Conservation (phyloP, 64 coral and sea anemone species). For the Porites lutea region DNA sequence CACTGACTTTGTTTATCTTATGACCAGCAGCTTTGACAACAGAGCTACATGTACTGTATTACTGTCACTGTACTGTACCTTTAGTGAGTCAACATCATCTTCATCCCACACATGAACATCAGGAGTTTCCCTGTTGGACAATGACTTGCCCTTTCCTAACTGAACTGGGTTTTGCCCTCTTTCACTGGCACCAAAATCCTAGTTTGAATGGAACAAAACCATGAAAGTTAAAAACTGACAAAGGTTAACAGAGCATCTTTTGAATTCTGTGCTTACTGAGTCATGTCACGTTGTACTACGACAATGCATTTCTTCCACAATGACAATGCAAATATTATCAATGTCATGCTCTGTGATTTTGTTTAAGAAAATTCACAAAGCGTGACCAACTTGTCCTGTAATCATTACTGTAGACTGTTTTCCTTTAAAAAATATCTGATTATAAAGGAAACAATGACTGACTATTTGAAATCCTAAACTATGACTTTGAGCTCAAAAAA, state of each 20-base stretch:
- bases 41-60: neutral
- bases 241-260: neutral
- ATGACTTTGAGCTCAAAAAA: too few relatives aligned
- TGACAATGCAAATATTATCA: too few relatives aligned
- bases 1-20: too few relatives aligned
- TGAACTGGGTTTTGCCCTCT: conserved; percentile 17
- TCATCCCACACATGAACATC: conserved; percentile 49
- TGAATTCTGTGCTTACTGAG: neutral
- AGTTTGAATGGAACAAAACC: neutral
- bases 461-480: too few relatives aligned
- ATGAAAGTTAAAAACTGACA: neutral
- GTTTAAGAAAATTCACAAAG: neutral
- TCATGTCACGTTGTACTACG: too few relatives aligned
- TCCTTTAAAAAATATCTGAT: too few relatives aligned
- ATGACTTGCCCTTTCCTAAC: neutral
- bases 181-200: conserved; percentile 70
- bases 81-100: conserved; percentile 76
- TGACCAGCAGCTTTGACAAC: too few relatives aligned
- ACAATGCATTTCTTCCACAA: too few relatives aligned
- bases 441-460: too few relatives aligned
- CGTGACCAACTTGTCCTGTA: too few relatives aligned
- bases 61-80: conserved; percentile 6
- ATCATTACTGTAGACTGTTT: neutral
- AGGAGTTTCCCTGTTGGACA: neutral
- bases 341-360: neutral